Base-by-base conservation (phyloP, 2,797 vertebrate species). In the Fundulus diaphanus region DNA sequence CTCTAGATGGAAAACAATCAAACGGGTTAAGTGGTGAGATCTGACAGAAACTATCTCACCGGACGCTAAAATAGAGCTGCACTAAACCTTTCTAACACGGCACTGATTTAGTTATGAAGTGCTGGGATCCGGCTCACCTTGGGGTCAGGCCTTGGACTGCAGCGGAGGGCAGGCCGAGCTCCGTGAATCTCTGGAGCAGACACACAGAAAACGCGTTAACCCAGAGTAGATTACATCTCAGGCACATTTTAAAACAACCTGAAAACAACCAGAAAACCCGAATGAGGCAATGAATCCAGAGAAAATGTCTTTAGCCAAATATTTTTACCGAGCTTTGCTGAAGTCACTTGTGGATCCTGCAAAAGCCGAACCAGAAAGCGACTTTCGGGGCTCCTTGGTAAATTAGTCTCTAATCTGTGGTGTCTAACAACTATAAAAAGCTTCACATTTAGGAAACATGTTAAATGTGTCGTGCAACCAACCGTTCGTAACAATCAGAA, bases 161-260 rank as follows among this genome's bases (percentile, higher is more conserved):
- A 24, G 96, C 90, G 1, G 96, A 96, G 67, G 97, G 94, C 92
- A 97, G 85, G 74, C 94, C 95, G 78, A 96, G 94, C 81, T 99
- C 98, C 75, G 95, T 89, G 13, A 97, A 98, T 80, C 97, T 96
- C 98, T 99, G 92, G 18, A 46, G 71, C 72, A 66, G 59, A 82
- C 12, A 73, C 37, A 44, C 8, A 79, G 56, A 84, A 65, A 12
- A 74, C 42, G 82, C 35, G 77, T 9, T 15, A 73, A 7, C 33
- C 31, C 13, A 16, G n/a, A 73, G 57, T 16, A 11, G 46, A 35
- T 16, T 24, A 79, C 4, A 66, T 29, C 29, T 66, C 3, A 16
- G 29, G 24, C 37, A 9, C 31, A 33, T 46, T 68, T 6, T 51
- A 40, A 72, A 66, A 27, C 40, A n/a, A 33, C 20, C 27, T 42